A percentile compares a stretch with the other conserved stretches of the same genome.
These are phyloP conservation scores for Chalcis sispes DNA, from an alignment of 2,888 invertebrate genomes.

Conservation along the genomic window DNA sequence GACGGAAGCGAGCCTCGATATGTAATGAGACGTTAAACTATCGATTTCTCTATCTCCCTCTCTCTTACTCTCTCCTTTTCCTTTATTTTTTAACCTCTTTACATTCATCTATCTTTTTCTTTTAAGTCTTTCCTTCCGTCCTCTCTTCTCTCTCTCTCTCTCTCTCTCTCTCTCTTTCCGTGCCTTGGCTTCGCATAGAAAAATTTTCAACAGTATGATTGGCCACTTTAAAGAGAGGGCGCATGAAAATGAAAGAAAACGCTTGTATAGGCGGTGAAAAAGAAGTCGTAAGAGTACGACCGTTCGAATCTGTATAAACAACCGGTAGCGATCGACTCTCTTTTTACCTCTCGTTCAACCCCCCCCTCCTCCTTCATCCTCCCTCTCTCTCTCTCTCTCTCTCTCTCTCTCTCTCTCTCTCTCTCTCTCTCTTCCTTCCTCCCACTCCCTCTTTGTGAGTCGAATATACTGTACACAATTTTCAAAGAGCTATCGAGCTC, in stretches of 20 bases:
- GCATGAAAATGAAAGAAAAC: not conserved
- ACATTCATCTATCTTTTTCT: constrained; percentile 7
- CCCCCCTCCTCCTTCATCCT: too few relatives aligned
- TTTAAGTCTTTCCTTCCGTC: too few relatives aligned
- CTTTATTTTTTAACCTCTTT: not conserved
- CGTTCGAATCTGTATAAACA: not conserved
- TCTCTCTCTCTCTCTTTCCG: not conserved
- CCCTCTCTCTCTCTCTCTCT: too few relatives aligned
- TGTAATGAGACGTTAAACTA: constrained; percentile 18
- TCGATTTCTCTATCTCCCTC: not conserved
- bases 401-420: too few relatives aligned
- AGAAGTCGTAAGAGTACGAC: not conserved
- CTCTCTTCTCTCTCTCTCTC: not conserved
- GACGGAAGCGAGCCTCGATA: not conserved
- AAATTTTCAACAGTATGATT: constrained; percentile 41
- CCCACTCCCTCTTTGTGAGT: too few relatives aligned
- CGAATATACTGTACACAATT: too few relatives aligned
- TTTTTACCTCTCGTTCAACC: too few relatives aligned
- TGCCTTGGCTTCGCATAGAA: not conserved
- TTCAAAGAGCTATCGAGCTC: too few relatives aligned
- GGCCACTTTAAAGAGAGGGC: constrained; percentile 28
- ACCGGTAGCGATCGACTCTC: not conserved
- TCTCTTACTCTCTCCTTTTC: not conserved
- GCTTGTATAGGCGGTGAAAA: not conserved
- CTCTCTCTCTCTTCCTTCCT: too few relatives aligned